Evolutionary conservation across 2,888 invertebrate species (phyloP).

Genomic region (Ormyrus nitidulus): DNA sequence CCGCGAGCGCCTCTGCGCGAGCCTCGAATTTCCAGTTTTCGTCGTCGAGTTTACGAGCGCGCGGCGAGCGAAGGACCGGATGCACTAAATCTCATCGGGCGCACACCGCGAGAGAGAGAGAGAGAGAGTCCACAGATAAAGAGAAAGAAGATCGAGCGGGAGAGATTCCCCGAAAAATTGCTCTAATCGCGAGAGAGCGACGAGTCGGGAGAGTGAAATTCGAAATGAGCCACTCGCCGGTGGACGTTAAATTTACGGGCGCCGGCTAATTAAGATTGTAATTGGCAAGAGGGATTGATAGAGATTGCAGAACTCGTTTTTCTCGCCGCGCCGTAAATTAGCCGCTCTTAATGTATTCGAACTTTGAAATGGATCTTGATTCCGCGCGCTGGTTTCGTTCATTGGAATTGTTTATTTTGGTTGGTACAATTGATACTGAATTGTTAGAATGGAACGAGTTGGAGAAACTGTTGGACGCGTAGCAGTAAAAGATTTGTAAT

Average conservation of each 20-base stretch:
- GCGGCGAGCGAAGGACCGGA: neutral
- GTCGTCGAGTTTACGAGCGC: neutral
- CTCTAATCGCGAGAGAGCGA: constrained; percentile 24
- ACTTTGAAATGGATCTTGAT: constrained; percentile 10
- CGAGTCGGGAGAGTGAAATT: neutral
- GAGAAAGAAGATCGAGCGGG: neutral
- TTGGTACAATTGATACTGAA: no score
- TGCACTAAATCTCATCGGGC: neutral
- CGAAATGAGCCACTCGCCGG: neutral
- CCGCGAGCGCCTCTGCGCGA: no score
- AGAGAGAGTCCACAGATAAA: neutral
- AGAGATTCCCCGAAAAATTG: constrained; percentile 10
- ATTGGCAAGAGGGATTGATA: constrained; percentile 15
- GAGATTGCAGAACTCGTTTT: constrained; percentile 14
- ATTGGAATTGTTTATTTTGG: no score
- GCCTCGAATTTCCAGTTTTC: neutral
- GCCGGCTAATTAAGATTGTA: constrained; percentile 29
- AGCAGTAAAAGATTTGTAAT: no score
- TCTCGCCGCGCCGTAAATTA: constrained; percentile 19
- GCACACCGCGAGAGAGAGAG: neutral
- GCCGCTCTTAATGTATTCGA: constrained; percentile 17
- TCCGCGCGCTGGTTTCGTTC: no score
- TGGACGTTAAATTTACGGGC: constrained; percentile 13
- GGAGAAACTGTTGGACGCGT: no score
- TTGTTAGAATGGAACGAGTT: no score